These are phyloP conservation scores for Nasonia giraulti DNA, from an alignment of 1,140 invertebrate species.

Conservation along the genomic window DNA sequence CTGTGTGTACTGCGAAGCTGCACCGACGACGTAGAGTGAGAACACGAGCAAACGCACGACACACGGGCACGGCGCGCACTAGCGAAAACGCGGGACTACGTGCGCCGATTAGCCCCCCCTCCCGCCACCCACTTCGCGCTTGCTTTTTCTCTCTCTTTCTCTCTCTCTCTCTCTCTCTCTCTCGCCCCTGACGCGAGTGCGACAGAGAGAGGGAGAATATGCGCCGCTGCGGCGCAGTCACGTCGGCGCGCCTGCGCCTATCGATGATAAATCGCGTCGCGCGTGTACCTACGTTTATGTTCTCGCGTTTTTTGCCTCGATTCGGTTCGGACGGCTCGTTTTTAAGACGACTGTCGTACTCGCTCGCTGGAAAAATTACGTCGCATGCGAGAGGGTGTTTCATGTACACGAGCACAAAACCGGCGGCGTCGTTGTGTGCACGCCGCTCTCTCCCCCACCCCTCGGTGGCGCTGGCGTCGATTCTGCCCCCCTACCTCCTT, in stretches of 20 bases:
- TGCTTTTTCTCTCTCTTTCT: too few relatives aligned
- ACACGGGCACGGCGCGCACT: constrained; percentile 38
- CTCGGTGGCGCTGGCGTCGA: background rate
- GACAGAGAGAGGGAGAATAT: background rate
- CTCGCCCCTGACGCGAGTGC: background rate
- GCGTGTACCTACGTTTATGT: background rate
- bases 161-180: background rate
- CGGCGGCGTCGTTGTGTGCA: background rate
- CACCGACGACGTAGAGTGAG: constrained; percentile 41
- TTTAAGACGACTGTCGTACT: too few relatives aligned
- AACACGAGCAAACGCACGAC: constrained; percentile 8
- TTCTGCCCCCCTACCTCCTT: background rate
- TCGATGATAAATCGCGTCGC: too few relatives aligned
- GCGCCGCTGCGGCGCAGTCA: background rate
- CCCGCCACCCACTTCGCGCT: background rate
- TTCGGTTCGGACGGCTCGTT: too few relatives aligned
- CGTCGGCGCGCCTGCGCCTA: too few relatives aligned
- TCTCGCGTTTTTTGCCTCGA: background rate
- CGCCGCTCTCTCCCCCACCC: background rate
- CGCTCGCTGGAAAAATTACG: too few relatives aligned
- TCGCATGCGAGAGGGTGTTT: background rate
- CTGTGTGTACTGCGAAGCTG: background rate
- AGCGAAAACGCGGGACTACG: constrained; percentile 58
- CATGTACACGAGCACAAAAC: background rate
- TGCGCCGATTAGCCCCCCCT: constrained; percentile 48